Percentiles rank a stretch among this genome's conserved stretches.
These are phyloP conservation scores for Pteronotus mesoamericanus DNA, from an alignment of 2,797 vertebrate genomes.

Conservation along the genomic window DNA sequence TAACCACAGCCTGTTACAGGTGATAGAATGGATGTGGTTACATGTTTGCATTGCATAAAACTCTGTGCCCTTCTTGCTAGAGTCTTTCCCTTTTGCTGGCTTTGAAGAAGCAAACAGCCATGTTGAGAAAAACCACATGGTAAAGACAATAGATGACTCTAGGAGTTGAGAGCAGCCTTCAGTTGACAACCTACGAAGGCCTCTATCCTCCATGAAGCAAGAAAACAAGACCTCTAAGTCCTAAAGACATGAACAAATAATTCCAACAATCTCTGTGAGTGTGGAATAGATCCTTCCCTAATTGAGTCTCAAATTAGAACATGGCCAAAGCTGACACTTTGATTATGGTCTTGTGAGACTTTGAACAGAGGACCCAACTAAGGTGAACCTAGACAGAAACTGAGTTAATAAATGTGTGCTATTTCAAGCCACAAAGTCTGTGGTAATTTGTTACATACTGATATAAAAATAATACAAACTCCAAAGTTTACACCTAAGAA, in stretches of 20 bases:
- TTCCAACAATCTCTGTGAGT: background rate
- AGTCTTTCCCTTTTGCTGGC: background rate
- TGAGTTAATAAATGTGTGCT: no score
- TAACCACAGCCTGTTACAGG: background rate
- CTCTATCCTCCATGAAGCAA: background rate
- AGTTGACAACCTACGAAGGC: background rate
- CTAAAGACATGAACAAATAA: background rate
- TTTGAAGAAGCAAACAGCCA: background rate
- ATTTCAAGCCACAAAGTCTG: background rate
- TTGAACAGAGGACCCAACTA: no score
- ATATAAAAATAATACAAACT: background rate
- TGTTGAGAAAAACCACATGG: background rate
- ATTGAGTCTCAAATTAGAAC: background rate
- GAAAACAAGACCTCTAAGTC: background rate
- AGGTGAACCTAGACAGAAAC: no score
- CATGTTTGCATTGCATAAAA: background rate
- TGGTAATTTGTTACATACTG: background rate
- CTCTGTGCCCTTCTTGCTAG: background rate
- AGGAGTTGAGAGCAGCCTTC: background rate
- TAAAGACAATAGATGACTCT: background rate
- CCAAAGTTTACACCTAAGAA: background rate
- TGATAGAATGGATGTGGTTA: background rate
- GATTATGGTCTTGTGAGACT: no score
- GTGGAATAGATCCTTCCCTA: background rate
- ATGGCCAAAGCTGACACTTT: background rate